Conservation (phyloP, 2,797 vertebrate genomes). For the Anabas testudineus region DNA sequence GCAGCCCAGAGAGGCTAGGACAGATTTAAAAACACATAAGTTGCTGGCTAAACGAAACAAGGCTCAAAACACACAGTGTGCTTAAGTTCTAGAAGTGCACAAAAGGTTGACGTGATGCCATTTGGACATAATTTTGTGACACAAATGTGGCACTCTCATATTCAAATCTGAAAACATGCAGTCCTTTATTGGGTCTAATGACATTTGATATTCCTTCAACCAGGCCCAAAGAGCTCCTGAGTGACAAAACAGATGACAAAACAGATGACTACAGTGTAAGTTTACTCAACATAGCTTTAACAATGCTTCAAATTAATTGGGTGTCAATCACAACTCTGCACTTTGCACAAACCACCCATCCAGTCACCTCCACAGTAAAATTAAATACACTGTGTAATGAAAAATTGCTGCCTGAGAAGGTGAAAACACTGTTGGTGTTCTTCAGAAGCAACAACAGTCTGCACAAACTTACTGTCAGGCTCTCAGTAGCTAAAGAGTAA, state of each 20-base stretch:
- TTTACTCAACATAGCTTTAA: slow-evolving; percentile 18
- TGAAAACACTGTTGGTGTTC: slow-evolving; percentile 2
- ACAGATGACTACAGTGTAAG: slow-evolving; percentile 14
- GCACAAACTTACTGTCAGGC: slow-evolving; percentile 38
- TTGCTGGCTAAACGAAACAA: slow-evolving; percentile 35
- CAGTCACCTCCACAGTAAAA: neutral
- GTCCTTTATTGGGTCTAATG: neutral
- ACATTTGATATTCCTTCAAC: slow-evolving; percentile 7
- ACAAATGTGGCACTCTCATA: neutral
- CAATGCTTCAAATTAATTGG: slow-evolving; percentile 31
- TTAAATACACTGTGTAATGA: neutral
- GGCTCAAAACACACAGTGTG: slow-evolving; percentile 2
- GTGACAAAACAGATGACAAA: too few species aligned
- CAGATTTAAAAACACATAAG: slow-evolving; percentile 52
- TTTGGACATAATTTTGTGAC: neutral
- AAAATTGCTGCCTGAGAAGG: neutral
- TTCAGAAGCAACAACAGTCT: slow-evolving; percentile 32
- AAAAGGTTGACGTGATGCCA: neutral
- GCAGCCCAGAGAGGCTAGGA: slow-evolving; percentile 38
- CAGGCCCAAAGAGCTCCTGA: slow-evolving; percentile 7
- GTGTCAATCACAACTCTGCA: slow-evolving; percentile 1
- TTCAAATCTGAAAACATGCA: slow-evolving; percentile 9
- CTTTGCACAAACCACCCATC: neutral
- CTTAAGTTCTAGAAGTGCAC: slow-evolving; percentile 11
- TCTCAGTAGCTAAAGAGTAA: slow-evolving; percentile 57